A percentile compares a stretch with the other conserved stretches of the same genome.
Evolutionary conservation across 1,140 invertebrate genomes (phyloP).

Genomic region (Lordiphosa collinella): DNA sequence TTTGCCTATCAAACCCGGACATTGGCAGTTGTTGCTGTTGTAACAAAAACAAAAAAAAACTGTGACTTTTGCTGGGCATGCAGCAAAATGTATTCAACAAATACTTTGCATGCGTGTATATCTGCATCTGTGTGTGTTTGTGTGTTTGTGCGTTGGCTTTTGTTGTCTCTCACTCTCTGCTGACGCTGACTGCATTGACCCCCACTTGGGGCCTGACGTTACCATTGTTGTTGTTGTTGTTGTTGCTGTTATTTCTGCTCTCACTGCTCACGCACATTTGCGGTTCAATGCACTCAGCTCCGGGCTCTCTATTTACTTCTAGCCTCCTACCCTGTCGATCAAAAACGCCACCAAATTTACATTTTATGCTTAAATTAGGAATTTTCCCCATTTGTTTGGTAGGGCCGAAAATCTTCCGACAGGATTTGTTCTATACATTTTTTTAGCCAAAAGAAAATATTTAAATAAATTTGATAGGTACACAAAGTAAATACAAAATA

Average conservation of each 20-base stretch:
- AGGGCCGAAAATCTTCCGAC: background rate
- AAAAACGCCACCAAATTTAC: constrained; percentile 45
- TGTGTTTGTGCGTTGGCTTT: constrained; percentile 29
- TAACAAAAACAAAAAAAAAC: background rate
- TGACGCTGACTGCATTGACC: constrained; percentile 70
- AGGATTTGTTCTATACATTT: background rate
- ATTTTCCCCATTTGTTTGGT: constrained; percentile 18
- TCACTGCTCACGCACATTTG: constrained; percentile 51
- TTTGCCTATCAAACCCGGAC: constrained; percentile 39
- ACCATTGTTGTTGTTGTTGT: constrained; percentile 13
- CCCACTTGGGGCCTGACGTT: constrained; percentile 58
- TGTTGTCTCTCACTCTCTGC: constrained; percentile 22
- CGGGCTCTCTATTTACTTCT: constrained; percentile 63
- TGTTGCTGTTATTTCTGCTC: constrained; percentile 22
- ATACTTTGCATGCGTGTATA: constrained; percentile 60
- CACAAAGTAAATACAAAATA: constrained; percentile 24
- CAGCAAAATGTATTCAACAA: constrained; percentile 53
- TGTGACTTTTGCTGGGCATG: constrained; percentile 9
- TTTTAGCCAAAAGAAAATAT: constrained; percentile 37
- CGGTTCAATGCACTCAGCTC: constrained; percentile 64
- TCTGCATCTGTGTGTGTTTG: constrained; percentile 30
- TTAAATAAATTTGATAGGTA: constrained; percentile 71
- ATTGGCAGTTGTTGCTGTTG: constrained; percentile 23
- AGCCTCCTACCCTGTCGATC: constrained; percentile 12
- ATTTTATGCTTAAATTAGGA: constrained; percentile 46